Percentiles rank a stretch among this genome's conserved stretches.
phyloP scores from a whole-genome alignment of 2,888 invertebrate genomes.

The Tinea pellionella region DNA sequence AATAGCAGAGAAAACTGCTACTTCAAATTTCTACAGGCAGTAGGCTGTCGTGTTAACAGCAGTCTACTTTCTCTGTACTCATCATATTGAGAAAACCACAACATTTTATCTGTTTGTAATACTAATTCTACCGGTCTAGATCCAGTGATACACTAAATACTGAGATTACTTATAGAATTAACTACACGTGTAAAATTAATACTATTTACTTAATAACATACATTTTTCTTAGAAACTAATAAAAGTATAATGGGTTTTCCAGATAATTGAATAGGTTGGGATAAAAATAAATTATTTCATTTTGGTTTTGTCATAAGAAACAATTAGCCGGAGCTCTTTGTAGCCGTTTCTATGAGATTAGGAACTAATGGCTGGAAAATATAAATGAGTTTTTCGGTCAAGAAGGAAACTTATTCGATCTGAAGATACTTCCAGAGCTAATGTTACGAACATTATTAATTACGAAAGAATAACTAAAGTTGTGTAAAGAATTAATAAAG shows the following conservation, averaged over 20 bases:
- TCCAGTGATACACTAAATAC: too few species aligned
- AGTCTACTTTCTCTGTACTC: too few species aligned
- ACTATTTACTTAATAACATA: neutral
- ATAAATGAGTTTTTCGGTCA: conserved; percentile 5
- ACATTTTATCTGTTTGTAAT: too few species aligned
- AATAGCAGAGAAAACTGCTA: too few species aligned
- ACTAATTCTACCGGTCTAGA: too few species aligned
- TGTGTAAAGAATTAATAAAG: neutral
- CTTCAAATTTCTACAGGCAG: too few species aligned
- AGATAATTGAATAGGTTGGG: neutral
- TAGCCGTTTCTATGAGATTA: conserved; percentile 1
- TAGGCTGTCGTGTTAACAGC: too few species aligned
- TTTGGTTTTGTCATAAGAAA: conserved; percentile 5
- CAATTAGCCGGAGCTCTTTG: conserved; percentile 1
- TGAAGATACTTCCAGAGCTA: neutral
- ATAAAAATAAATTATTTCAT: neutral
- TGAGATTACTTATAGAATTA: too few species aligned
- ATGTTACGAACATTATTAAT: neutral
- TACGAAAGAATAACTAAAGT: neutral
- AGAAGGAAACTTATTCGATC: neutral
- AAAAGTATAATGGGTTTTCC: neutral
- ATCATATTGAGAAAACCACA: too few species aligned
- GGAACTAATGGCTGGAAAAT: conserved; percentile 6
- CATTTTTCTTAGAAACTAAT: neutral
- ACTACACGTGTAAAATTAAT: too few species aligned